A percentile compares a stretch with the other conserved stretches of the same genome.
These are phyloP conservation scores for Xanthorhoe spadicearia DNA, from an alignment of 2,888 invertebrate species.

Conservation along the genomic window DNA sequence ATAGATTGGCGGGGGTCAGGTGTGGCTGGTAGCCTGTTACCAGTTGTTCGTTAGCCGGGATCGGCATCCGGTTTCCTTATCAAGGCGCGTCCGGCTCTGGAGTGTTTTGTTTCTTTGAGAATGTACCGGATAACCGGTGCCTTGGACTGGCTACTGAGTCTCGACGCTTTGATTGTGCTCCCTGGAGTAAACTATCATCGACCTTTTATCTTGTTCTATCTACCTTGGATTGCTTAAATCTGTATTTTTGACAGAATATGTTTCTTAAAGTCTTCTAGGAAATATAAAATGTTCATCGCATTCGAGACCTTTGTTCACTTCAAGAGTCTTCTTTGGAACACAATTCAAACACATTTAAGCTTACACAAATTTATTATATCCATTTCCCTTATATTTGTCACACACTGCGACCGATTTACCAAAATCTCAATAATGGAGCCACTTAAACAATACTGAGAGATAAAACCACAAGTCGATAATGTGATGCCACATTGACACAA, in stretches of 20 bases:
- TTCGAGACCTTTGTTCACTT: too few species aligned
- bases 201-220: not conserved
- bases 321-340: too few species aligned
- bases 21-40: slow-evolving; percentile 55
- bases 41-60: slow-evolving; percentile 74
- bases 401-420: not conserved
- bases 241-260: too few species aligned
- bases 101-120: slow-evolving; percentile 72
- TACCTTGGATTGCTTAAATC: not conserved
- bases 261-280: too few species aligned
- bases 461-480: not conserved
- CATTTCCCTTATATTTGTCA: not conserved
- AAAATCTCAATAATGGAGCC: not conserved
- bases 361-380: too few species aligned
- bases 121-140: slow-evolving; percentile 60
- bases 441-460: not conserved
- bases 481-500: not conserved
- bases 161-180: slow-evolving; percentile 6
- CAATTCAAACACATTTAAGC: too few species aligned
- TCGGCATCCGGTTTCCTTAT: slow-evolving; percentile 76
- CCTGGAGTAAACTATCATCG: slow-evolving; percentile 2
- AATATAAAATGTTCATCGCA: too few species aligned
- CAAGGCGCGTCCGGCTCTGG: slow-evolving; percentile 66
- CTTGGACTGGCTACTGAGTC: slow-evolving; percentile 25
- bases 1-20: slow-evolving; percentile 48